Conservation (phyloP, 2,797 vertebrate genomes). For the Loriculus beryllinus region DNA sequence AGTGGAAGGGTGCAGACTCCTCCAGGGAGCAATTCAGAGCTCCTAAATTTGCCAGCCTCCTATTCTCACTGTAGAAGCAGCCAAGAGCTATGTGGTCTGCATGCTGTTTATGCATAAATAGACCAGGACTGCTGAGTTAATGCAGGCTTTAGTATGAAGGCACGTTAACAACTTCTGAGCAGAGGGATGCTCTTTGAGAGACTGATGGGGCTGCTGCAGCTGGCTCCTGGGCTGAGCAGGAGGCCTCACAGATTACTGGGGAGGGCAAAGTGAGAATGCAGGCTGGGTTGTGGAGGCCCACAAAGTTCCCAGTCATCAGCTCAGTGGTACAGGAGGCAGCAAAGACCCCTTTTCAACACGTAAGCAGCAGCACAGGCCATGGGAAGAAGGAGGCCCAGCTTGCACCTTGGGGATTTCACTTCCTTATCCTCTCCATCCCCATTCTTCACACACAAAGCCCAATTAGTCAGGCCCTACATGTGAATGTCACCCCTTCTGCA, state of each 20-base stretch:
- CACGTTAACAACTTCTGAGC: background rate
- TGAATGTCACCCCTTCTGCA: slow-evolving; percentile 53
- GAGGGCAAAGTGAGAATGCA: background rate
- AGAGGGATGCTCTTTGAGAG: background rate
- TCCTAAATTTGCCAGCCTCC: background rate
- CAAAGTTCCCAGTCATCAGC: slow-evolving; percentile 14
- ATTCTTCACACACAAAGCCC: slow-evolving; percentile 35
- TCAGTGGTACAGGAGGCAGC: background rate
- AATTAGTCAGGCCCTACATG: slow-evolving; percentile 53
- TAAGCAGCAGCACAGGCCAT: slow-evolving; percentile 47
- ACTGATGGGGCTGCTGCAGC: background rate
- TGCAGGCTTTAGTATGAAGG: background rate
- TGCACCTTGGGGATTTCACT: slow-evolving; percentile 66
- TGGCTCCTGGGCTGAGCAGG: background rate
- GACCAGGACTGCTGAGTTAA: background rate
- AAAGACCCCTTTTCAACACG: slow-evolving; percentile 35
- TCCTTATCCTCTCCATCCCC: slow-evolving; percentile 50
- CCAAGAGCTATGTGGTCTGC: background rate
- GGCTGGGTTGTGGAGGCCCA: background rate
- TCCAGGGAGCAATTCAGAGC: background rate
- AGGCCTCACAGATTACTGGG: accelerated
- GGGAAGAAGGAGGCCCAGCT: slow-evolving; percentile 60
- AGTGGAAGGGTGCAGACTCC: background rate
- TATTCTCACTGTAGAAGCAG: background rate
- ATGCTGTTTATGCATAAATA: background rate